A percentile compares a stretch with the other conserved stretches of the same genome.
phyloP scores from a whole-genome alignment of 1,140 invertebrate species.

The Cotesia chilonis region DNA sequence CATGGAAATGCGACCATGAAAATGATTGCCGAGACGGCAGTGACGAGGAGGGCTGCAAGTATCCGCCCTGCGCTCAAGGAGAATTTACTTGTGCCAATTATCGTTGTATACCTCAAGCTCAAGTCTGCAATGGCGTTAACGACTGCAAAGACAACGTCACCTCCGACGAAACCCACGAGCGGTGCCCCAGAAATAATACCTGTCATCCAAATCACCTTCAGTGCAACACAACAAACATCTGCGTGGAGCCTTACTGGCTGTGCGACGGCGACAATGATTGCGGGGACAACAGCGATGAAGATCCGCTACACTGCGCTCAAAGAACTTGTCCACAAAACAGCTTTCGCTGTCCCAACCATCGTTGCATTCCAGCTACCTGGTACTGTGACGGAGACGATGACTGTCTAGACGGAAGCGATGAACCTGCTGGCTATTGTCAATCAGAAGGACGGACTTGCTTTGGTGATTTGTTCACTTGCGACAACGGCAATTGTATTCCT shows the following conservation, averaged over 20 bases:
- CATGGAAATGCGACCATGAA: constrained; percentile 94
- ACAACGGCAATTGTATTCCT: constrained; percentile 96
- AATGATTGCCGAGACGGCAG: constrained; percentile 95
- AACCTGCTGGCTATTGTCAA: constrained; percentile 91
- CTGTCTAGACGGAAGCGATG: constrained; percentile 88
- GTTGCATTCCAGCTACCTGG: constrained; percentile 92
- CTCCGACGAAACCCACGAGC: constrained; percentile 88
- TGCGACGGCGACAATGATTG: constrained; percentile 96
- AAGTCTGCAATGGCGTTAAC: constrained; percentile 93
- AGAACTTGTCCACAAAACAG: constrained; percentile 90
- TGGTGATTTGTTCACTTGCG: constrained; percentile 93
- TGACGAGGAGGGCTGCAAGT: constrained; percentile 91
- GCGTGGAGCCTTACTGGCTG: constrained; percentile 94
- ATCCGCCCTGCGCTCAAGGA: constrained; percentile 87
- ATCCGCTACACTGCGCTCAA: constrained; percentile 86
- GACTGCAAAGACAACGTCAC: constrained; percentile 94
- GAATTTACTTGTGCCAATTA: constrained; percentile 94
- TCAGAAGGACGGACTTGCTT: constrained; percentile 95
- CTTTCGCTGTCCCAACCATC: constrained; percentile 87
- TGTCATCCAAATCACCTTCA: constrained; percentile 88
- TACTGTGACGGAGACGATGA: constrained; percentile 91
- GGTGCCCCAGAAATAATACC: constrained; percentile 85
- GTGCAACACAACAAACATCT: constrained; percentile 93
- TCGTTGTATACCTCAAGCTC: constrained; percentile 85
- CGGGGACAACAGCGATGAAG: constrained; percentile 95